phyloP scores from a whole-genome alignment of 1,140 invertebrate species.

The Stegodyphus dumicola region DNA sequence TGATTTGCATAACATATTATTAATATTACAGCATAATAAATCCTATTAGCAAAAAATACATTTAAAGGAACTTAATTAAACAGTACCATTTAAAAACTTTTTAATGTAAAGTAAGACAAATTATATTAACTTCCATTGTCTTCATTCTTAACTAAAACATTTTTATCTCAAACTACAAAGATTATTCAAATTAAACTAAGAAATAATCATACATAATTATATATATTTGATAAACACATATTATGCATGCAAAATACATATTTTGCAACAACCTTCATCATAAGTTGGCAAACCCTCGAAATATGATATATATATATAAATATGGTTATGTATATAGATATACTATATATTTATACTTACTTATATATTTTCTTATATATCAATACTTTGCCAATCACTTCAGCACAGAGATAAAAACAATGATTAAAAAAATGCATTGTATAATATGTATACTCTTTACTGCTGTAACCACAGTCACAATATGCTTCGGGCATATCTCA shows the following conservation, averaged over 20 bases:
- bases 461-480: constrained; percentile 28
- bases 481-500: background rate
- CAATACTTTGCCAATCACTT: constrained; percentile 51
- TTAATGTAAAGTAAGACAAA: too few species aligned
- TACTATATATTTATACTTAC: constrained; percentile 27
- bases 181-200: too few species aligned
- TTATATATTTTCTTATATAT: constrained; percentile 46
- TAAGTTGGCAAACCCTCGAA: constrained; percentile 38
- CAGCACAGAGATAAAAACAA: constrained; percentile 50
- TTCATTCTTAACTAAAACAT: too few species aligned
- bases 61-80: too few species aligned
- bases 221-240: background rate
- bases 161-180: too few species aligned
- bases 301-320: background rate
- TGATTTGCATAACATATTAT: too few species aligned
- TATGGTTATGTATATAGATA: constrained; percentile 45
- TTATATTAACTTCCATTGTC: too few species aligned
- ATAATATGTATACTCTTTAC: constrained; percentile 47
- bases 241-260: background rate
- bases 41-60: too few species aligned
- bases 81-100: too few species aligned
- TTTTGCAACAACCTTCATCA: background rate
- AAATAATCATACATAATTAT: background rate
- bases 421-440: constrained; percentile 61
- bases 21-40: too few species aligned